A percentile compares a stretch with the other conserved stretches of the same genome.
Conservation (phyloP, 2,888 invertebrate species). For the Aspidapion aeneum region DNA sequence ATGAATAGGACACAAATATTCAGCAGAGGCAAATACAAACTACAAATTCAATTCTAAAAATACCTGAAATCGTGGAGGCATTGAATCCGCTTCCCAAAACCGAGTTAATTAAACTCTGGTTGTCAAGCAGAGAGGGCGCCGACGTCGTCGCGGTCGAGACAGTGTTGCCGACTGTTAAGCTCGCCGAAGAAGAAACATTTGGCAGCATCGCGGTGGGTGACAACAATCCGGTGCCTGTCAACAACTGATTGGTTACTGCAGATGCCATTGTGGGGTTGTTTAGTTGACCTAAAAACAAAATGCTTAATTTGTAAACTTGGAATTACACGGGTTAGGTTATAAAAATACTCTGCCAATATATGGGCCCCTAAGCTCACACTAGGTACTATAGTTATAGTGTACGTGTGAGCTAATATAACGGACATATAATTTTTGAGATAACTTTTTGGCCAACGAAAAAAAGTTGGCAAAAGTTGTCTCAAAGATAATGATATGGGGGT, state of each 20-base stretch:
- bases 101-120: constrained; percentile 25
- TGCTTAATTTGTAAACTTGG: background rate
- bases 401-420: too few species aligned
- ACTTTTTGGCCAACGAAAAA: background rate
- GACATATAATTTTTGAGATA: background rate
- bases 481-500: too few species aligned
- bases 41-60: too few species aligned
- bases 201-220: constrained; percentile 23
- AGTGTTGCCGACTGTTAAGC: constrained; percentile 8
- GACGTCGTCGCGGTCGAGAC: background rate
- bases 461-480: too few species aligned
- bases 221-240: constrained; percentile 26
- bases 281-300: constrained; percentile 22
- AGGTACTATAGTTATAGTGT: too few species aligned
- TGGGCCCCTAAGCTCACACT: too few species aligned
- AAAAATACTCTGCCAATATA: too few species aligned
- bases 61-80: background rate
- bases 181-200: constrained; percentile 2
- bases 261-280: constrained; percentile 28
- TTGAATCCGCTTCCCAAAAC: constrained; percentile 10
- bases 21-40: too few species aligned
- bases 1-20: too few species aligned
- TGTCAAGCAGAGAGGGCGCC: constrained; percentile 20
- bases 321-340: background rate
- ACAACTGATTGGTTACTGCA: constrained; percentile 29